A percentile compares a stretch with the other conserved stretches of the same genome.
These are phyloP conservation scores for Drosophila setosimentum DNA, from an alignment of 2,888 invertebrate species.

Conservation along the genomic window DNA sequence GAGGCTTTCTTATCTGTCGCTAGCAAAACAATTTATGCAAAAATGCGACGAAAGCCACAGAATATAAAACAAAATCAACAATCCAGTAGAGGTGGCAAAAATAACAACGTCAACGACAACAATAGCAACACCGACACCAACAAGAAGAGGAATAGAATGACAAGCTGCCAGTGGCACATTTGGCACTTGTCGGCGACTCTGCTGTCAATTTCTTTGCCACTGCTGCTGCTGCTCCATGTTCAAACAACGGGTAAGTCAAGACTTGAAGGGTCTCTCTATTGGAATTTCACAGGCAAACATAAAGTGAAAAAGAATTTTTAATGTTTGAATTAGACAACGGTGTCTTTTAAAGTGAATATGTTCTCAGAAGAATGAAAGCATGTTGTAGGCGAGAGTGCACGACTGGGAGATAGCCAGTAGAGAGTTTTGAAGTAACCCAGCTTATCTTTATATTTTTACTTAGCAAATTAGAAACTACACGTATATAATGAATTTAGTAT, in stretches of 20 bases:
- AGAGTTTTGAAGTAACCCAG: neutral
- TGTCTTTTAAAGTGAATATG: slow-evolving; percentile 34
- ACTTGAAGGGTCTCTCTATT: slow-evolving; percentile 20
- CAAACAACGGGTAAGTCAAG: slow-evolving; percentile 65
- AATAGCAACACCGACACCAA: slow-evolving; percentile 9
- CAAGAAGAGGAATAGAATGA: slow-evolving; percentile 59
- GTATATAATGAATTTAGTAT: neutral
- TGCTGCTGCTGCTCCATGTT: slow-evolving; percentile 36
- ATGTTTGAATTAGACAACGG: slow-evolving; percentile 31
- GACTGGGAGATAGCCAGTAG: neutral
- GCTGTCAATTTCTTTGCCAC: slow-evolving; percentile 54
- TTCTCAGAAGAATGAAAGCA: neutral
- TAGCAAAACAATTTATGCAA: slow-evolving; percentile 62
- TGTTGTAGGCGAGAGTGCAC: neutral
- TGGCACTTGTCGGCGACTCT: slow-evolving; percentile 61
- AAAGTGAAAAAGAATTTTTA: slow-evolving; percentile 33
- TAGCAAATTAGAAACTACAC: neutral
- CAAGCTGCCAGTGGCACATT: slow-evolving; percentile 41
- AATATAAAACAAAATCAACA: slow-evolving; percentile 52
- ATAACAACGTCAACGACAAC: slow-evolving; percentile 16
- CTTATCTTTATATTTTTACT: neutral
- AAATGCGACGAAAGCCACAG: slow-evolving; percentile 76
- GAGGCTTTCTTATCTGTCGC: slow-evolving; percentile 32
- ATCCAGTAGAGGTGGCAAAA: slow-evolving; percentile 40
- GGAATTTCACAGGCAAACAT: slow-evolving; percentile 57